phyloP scores from a whole-genome alignment of 2,797 vertebrate genomes.

The Hemitrygon akajei region DNA sequence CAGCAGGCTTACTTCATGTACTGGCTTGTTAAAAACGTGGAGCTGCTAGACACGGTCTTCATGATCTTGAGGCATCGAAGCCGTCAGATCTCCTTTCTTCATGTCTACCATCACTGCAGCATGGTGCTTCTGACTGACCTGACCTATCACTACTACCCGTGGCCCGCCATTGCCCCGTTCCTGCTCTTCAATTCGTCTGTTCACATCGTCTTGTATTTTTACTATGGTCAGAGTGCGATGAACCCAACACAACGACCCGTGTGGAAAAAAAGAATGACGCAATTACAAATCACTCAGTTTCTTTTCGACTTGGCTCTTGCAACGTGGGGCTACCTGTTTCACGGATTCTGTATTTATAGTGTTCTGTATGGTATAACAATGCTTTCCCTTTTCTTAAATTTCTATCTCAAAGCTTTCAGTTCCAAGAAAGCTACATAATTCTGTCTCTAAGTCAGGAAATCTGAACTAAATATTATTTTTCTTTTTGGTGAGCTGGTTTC shows the following conservation, averaged over 20 bases:
- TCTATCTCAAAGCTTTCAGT: conserved; percentile 19
- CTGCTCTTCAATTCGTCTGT: neutral
- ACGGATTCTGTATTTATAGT: conserved; percentile 29
- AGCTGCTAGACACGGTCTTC: conserved; percentile 26
- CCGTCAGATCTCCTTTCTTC: conserved; percentile 33
- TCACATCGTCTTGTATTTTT: conserved; percentile 31
- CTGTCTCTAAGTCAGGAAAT: neutral
- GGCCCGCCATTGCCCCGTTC: conserved; percentile 32
- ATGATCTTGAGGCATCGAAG: conserved; percentile 31
- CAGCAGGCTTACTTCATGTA: neutral
- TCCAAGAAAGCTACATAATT: conserved; percentile 16
- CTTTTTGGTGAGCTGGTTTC: neutral
- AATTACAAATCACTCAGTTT: conserved; percentile 28
- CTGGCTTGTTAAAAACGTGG: conserved; percentile 19
- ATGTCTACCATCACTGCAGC: conserved; percentile 6
- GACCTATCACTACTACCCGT: conserved; percentile 10
- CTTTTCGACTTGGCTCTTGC: conserved; percentile 6
- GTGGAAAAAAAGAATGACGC: conserved; percentile 19
- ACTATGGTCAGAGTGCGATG: conserved; percentile 27
- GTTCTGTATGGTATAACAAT: conserved; percentile 19
- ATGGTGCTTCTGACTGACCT: conserved; percentile 30
- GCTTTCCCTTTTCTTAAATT: conserved; percentile 22
- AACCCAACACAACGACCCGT: neutral
- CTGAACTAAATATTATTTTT: neutral
- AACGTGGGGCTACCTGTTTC: conserved; percentile 14